These are phyloP conservation scores for Scaptomyza graminum DNA, from an alignment of 1,140 invertebrate genomes.

Conservation along the genomic window DNA sequence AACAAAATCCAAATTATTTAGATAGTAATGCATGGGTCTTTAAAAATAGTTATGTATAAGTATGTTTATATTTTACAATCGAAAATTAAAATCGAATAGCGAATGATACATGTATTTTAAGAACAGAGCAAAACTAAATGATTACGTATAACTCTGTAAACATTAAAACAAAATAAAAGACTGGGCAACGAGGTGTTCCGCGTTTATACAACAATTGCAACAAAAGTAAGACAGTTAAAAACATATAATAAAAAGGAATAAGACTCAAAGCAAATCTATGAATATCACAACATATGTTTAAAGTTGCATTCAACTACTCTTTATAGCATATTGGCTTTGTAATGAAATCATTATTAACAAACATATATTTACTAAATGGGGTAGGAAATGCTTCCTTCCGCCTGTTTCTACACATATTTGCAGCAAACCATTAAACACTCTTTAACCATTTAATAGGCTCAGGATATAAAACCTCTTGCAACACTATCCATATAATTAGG, in stretches of 20 bases:
- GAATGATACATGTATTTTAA: slow-evolving; percentile 51
- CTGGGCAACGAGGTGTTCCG: slow-evolving; percentile 84
- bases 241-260: slow-evolving; percentile 32
- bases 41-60: slow-evolving; percentile 32
- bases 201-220: slow-evolving; percentile 80
- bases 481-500: no score
- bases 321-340: slow-evolving; percentile 21
- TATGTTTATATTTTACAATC: slow-evolving; percentile 70
- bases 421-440: no score
- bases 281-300: slow-evolving; percentile 32
- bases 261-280: slow-evolving; percentile 34
- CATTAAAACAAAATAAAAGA: slow-evolving; percentile 82
- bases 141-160: slow-evolving; percentile 63
- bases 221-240: slow-evolving; percentile 59
- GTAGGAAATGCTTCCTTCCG: no score
- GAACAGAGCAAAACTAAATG: slow-evolving; percentile 48
- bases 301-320: slow-evolving; percentile 27
- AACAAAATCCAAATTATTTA: slow-evolving; percentile 47
- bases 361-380: no score
- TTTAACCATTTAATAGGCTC: no score
- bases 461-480: no score
- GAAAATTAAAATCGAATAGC: slow-evolving; percentile 45
- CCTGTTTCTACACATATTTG: no score
- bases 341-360: no score
- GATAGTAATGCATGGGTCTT: slow-evolving; percentile 46